These are phyloP conservation scores for Nymphalis c-album DNA, from an alignment of 2,888 invertebrate genomes.

Conservation along the genomic window DNA sequence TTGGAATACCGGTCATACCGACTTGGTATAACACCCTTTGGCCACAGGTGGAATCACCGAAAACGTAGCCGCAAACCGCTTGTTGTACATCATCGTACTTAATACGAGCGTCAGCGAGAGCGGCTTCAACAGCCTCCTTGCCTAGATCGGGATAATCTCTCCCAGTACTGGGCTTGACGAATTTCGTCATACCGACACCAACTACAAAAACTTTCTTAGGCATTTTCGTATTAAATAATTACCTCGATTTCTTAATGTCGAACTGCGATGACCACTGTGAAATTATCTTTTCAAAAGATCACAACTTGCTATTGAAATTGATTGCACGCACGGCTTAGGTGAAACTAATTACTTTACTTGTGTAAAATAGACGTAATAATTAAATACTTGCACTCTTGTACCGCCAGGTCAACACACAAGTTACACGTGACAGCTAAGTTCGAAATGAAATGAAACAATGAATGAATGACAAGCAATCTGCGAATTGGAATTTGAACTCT, in stretches of 20 bases:
- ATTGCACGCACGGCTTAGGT: conserved; percentile 5
- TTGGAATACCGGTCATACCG: conserved; percentile 97
- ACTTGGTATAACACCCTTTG: conserved; percentile 96
- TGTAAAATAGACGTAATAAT: conserved; percentile 3
- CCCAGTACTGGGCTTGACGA: conserved; percentile 95
- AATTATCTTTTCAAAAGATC: conserved; percentile 35
- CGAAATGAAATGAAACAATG: conserved; percentile 17
- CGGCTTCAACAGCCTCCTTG: conserved; percentile 94
- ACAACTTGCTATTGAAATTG: conserved; percentile 10
- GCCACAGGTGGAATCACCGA: conserved; percentile 97
- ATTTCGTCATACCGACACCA: conserved; percentile 99
- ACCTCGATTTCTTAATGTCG: conserved; percentile 57
- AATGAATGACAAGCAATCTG: conserved; percentile 20
- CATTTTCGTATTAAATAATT: conserved; percentile 69
- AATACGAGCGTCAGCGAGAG: conserved; percentile 91
- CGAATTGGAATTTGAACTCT: conserved; percentile 31
- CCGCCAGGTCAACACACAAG: conserved; percentile 25
- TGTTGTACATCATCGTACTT: conserved; percentile 90
- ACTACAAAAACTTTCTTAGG: conserved; percentile 90
- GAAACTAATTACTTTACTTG: conserved; percentile 25
- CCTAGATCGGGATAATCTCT: conserved; percentile 98
- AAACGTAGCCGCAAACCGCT: conserved; percentile 96
- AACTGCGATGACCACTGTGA: conserved; percentile 54
- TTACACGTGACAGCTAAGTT: conserved; percentile 17
- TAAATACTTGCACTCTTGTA: conserved; percentile 21